Evolutionary conservation across 2,113 vertebrate species (phyloP), one percentile per base, ranked within the genome.

Genomic region (Cyprinus carpio): DNA sequence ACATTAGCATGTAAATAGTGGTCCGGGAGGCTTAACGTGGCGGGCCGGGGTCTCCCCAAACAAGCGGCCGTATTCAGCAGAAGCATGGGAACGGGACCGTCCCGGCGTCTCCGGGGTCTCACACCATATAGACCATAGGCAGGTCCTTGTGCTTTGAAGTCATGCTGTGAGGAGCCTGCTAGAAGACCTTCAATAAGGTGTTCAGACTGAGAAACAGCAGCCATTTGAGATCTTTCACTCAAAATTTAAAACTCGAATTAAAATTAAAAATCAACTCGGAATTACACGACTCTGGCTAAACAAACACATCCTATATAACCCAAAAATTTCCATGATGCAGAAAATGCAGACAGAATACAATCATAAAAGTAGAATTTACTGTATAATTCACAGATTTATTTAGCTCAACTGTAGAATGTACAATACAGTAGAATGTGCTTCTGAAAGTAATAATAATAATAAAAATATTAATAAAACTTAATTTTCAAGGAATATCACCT

Each of bases 1-100:
- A 87, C 86, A 93, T 94, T 93, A 90, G 89, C 90, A 95, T 94
- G 82, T 92, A 86, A 94, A 95, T 92, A 89, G 84, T 11, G 6
- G 56, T 82, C 64, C 81, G 78, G 85, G 84, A 76, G 85, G 89
- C 83, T 85, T 89, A 90, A 91, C 49, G 31, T 83, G 89, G 90
- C 88, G 79, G 84, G n/a, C 83, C 84, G 86, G 89, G 89, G 90
- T 88, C 31, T 77, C 11, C n/a, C 31, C 16, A 83, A 77, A 83
- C 80, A 87, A 88, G 74, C 0, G 16, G 4, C 0, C n/a, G 88
- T 76, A 74, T 64, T 84, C 83, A 89, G 72, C 75, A 64, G 13
- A 83, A 75, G 80, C 84, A 88, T 92, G 88, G 88, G 90, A 92
- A 91, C 46, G 46, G 46, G 64, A 31, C 16, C 27, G 46, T 49